Base-by-base conservation (phyloP, 1,140 invertebrate species). In the Marisa cornuarietis region DNA sequence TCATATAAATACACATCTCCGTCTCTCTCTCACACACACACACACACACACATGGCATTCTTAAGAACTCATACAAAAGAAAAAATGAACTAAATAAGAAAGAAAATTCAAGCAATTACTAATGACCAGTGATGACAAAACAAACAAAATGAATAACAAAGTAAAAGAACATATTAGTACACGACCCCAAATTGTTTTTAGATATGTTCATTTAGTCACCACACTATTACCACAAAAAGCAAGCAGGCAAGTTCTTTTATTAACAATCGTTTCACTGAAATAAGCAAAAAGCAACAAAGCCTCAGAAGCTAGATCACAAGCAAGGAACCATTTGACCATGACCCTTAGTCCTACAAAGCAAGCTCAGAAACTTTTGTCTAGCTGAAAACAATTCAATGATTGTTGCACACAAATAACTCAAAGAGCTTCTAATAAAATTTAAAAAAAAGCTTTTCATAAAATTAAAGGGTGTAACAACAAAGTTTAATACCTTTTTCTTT, bases 401-500 rank as follows among this genome's bases (percentile, higher is more conserved):
- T 42, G 31, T 42, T 42, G 31, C 31, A 42, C 3, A 6, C 7
- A 13, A 8, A 5, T 22, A 68, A 68, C n/a, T 13, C 1, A 26
- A 68, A 68, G 22, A 26, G 11, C 11, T 26, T 68, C 1, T 11
- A 68, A 13, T 22, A 26, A 22, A 68, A 68, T 13, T 68, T 16
- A 68, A 11, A 13, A 24, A 68, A 22, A 68, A 68, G 66, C 66
- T 26, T 13, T 1, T 24, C 5, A 18, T 68, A 68, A 14, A 18
- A 58, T 58, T 18, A 58, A 58, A 18, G 54, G 51, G 18, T 54
- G 51, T 22, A n/a, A 26, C 7, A 31, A 76, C 11, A 22, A 72
- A 52, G 6, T 6, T 13, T 65, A 49, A 22, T 76, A 76, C 74
- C 74, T 76, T 76, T 76, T 20, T 31, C 74, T 65, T 76, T 76